phyloP scores from a whole-genome alignment of 2,888 invertebrate species.

The Tuta absoluta region DNA sequence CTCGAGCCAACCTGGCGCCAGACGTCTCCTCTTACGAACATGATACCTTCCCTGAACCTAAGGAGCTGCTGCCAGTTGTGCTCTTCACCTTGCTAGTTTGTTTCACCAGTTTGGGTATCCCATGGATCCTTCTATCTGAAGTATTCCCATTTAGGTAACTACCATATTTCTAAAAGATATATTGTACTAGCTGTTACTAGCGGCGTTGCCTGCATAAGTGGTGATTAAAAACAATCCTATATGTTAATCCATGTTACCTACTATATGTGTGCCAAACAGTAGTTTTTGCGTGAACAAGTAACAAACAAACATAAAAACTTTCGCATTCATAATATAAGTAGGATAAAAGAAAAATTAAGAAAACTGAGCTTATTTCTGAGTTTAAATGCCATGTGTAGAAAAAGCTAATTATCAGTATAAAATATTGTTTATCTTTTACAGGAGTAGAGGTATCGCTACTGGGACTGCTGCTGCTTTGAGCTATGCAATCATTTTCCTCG shows the following conservation, averaged over 20 bases:
- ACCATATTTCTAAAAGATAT: slow-evolving; percentile 3
- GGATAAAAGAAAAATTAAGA: too few relatives aligned
- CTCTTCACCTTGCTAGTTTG: slow-evolving; percentile 67
- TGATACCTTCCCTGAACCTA: slow-evolving; percentile 63
- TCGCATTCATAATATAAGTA: too few relatives aligned
- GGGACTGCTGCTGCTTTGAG: slow-evolving; percentile 75
- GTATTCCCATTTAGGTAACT: slow-evolving; percentile 80
- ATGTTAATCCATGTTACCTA: too few relatives aligned
- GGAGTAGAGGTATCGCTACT: slow-evolving; percentile 78
- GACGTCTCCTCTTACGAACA: slow-evolving; percentile 66
- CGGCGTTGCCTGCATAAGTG: too few relatives aligned
- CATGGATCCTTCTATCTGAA: slow-evolving; percentile 81
- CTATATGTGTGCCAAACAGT: too few relatives aligned
- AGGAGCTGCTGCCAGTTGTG: slow-evolving; percentile 63
- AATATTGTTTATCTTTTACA: slow-evolving; percentile 45
- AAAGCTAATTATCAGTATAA: too few relatives aligned
- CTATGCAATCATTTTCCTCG: slow-evolving; percentile 74
- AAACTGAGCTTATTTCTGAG: neutral
- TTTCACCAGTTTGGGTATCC: slow-evolving; percentile 69
- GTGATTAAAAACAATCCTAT: too few relatives aligned
- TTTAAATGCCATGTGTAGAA: too few relatives aligned
- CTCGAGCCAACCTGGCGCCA: slow-evolving; percentile 46
- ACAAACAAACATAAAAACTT: too few relatives aligned
- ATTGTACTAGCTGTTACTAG: too few relatives aligned
- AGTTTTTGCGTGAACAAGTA: too few relatives aligned